Percentiles rank a stretch among this genome's conserved stretches.
Conservation (phyloP, 2,113 vertebrate species). For the Chaetodon trifascialis region DNA sequence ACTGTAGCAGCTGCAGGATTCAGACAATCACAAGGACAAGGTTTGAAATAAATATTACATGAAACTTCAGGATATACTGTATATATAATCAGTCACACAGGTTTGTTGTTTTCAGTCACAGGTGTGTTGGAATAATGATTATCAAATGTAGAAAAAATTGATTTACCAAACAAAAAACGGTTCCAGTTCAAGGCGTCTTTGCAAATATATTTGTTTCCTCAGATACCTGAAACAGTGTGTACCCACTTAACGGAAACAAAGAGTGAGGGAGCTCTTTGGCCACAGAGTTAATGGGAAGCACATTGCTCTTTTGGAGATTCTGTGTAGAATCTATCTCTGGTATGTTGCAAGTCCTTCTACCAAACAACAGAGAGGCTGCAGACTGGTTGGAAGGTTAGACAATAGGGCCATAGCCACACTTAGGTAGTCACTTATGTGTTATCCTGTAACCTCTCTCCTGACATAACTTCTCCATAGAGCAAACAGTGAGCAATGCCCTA, state of each 20-base stretch:
- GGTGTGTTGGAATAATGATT: background rate
- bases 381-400: background rate
- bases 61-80: no score
- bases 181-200: background rate
- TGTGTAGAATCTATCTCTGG: background rate
- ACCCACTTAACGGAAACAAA: slow-evolving; percentile 7
- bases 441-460: background rate
- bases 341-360: background rate
- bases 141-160: background rate
- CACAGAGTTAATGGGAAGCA: slow-evolving; percentile 42
- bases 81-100: background rate
- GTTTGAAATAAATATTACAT: background rate
- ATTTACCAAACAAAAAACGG: background rate
- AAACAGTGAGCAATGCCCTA: background rate
- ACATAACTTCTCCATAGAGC: background rate
- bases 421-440: background rate
- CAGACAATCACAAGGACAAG: background rate
- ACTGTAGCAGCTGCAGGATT: background rate
- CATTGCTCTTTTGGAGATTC: slow-evolving; percentile 21
- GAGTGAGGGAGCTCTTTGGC: slow-evolving; percentile 25
- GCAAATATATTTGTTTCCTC: background rate
- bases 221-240: slow-evolving; percentile 28
- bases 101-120: background rate
- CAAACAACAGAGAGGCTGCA: slow-evolving; percentile 10
- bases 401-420: background rate